Conservation (phyloP, 1,140 invertebrate genomes). For the Trichonephila clavipes region DNA sequence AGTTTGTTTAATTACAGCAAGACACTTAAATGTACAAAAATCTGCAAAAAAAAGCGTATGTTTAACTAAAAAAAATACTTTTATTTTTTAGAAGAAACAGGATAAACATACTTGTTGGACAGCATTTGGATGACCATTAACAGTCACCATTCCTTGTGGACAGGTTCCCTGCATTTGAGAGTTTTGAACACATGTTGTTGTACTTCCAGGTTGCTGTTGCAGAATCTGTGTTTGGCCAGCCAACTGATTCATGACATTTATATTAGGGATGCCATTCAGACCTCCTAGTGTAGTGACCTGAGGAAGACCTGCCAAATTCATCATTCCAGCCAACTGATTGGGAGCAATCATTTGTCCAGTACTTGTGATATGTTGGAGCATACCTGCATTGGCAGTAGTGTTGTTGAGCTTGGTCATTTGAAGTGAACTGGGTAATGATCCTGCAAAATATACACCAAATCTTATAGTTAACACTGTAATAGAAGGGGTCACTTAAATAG, state of each 20-base stretch:
- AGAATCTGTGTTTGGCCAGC: constrained; percentile 54
- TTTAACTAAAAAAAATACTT: background rate
- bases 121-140: constrained; percentile 65
- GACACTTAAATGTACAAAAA: background rate
- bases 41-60: background rate
- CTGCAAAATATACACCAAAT: background rate
- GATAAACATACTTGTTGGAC: constrained; percentile 48
- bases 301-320: constrained; percentile 57
- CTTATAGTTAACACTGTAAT: too few relatives aligned
- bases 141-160: constrained; percentile 62
- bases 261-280: constrained; percentile 53
- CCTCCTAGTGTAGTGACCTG: constrained; percentile 61
- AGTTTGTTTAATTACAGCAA: too few relatives aligned
- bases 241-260: constrained; percentile 69
- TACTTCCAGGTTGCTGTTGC: constrained; percentile 45
- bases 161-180: constrained; percentile 37
- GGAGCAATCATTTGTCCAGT: constrained; percentile 49
- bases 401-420: constrained; percentile 74
- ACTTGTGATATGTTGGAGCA: constrained; percentile 66
- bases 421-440: constrained; percentile 46
- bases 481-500: too few relatives aligned
- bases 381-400: constrained; percentile 10
- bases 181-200: constrained; percentile 6
- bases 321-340: constrained; percentile 68
- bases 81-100: background rate